A percentile compares a stretch with the other conserved stretches of the same genome.
These are phyloP conservation scores for Hydrolagus affinis DNA, from an alignment of 2,113 vertebrate genomes.

Conservation along the genomic window DNA sequence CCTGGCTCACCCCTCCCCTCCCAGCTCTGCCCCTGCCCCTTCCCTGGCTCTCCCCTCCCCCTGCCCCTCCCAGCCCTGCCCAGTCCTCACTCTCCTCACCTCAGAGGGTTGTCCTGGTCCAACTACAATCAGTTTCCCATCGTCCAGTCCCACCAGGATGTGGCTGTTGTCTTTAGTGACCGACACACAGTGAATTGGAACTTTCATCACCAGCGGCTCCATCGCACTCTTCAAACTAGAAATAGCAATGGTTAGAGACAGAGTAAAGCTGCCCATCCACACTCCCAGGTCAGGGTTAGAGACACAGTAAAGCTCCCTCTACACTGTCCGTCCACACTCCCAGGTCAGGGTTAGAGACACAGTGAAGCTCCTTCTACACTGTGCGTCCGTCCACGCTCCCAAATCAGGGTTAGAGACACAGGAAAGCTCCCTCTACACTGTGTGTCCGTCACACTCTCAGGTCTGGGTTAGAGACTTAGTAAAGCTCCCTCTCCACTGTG, in stretches of 20 bases:
- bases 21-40: neutral
- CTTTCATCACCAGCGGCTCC: conserved; percentile 70
- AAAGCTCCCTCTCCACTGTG: neutral
- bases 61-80: neutral
- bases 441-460: too few relatives aligned
- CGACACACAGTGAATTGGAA: conserved; percentile 77
- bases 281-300: neutral
- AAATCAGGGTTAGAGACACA: too few relatives aligned
- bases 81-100: conserved; percentile 52
- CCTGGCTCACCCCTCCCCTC: too few relatives aligned
- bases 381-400: neutral
- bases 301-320: neutral
- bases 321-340: neutral
- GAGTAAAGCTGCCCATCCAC: too few relatives aligned
- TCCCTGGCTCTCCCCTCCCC: neutral
- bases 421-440: too few relatives aligned
- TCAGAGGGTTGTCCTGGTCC: conserved; percentile 82
- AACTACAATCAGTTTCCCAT: conserved; percentile 92
- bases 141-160: conserved; percentile 83
- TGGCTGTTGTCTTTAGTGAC: conserved; percentile 92
- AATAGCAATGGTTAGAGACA: neutral
- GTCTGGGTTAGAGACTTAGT: neutral
- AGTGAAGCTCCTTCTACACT: neutral
- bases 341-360: neutral
- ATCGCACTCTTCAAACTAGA: conserved; percentile 57